Percentiles rank a stretch among this genome's conserved stretches.
These are phyloP conservation scores for Polietes domitor DNA, from an alignment of 2,888 invertebrate genomes.

Conservation along the genomic window DNA sequence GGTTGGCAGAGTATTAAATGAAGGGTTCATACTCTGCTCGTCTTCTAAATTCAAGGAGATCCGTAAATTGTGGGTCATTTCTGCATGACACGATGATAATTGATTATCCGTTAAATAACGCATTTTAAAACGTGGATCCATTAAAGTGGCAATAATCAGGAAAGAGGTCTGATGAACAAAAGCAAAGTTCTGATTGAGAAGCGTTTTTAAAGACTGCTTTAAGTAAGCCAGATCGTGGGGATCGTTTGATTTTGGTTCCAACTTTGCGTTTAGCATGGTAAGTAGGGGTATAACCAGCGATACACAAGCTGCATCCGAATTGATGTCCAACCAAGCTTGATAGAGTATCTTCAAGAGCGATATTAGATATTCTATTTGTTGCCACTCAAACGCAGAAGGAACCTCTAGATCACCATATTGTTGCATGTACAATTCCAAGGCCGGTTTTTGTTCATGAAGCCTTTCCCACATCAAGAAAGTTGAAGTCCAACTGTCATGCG, in stretches of 20 bases:
- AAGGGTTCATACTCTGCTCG: slow-evolving; percentile 30
- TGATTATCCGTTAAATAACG: slow-evolving; percentile 61
- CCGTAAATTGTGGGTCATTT: slow-evolving; percentile 60
- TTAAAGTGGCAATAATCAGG: slow-evolving; percentile 57
- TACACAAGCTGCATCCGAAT: slow-evolving; percentile 57
- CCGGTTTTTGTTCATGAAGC: slow-evolving; percentile 51
- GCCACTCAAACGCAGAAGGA: slow-evolving; percentile 57
- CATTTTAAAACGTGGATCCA: slow-evolving; percentile 65
- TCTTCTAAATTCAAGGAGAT: slow-evolving; percentile 58
- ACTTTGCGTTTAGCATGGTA: slow-evolving; percentile 59
- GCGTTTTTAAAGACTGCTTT: slow-evolving; percentile 50
- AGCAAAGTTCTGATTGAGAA: slow-evolving; percentile 53
- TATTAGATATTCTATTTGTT: slow-evolving; percentile 54
- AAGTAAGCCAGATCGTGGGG: slow-evolving; percentile 49
- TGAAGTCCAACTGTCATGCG: slow-evolving; percentile 44
- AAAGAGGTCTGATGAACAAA: slow-evolving; percentile 55
- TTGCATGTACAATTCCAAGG: slow-evolving; percentile 54
- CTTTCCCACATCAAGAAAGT: slow-evolving; percentile 61
- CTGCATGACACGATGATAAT: slow-evolving; percentile 58
- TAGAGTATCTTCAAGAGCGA: slow-evolving; percentile 56
- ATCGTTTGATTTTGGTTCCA: slow-evolving; percentile 49
- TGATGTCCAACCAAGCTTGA: slow-evolving; percentile 63
- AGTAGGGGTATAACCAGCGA: slow-evolving; percentile 58
- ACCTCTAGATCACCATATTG: slow-evolving; percentile 57
- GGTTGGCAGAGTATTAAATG: slow-evolving; percentile 46